Evolutionary conservation across 2,113 vertebrate species (phyloP).

Genomic region (Thinocorus orbignyianus): DNA sequence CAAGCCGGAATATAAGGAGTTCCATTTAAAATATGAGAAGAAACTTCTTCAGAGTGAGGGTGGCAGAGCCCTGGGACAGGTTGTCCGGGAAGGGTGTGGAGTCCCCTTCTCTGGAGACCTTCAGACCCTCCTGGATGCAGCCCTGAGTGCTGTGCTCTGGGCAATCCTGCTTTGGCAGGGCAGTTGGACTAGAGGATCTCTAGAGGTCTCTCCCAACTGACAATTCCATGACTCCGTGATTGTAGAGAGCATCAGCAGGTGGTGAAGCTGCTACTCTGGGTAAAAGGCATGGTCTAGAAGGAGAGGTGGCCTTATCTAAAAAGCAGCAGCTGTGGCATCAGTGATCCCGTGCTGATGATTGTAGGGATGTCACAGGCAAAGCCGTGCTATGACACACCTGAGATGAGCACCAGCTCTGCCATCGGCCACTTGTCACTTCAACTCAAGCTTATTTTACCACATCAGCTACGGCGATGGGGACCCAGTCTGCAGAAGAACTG

Average conservation of each 20-base stretch:
- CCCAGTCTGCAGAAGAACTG: not conserved
- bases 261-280: not conserved
- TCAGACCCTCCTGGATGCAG: no score
- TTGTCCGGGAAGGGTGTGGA: no score
- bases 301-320: not conserved
- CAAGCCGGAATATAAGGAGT: no score
- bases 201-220: no score
- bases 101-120: no score
- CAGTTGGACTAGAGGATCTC: no score
- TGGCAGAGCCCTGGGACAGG: no score
- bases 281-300: not conserved
- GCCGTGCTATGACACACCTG: not conserved
- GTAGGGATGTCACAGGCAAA: not conserved
- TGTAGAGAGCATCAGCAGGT: not conserved
- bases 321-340: not conserved
- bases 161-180: no score
- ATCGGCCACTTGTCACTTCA: not conserved
- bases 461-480: not conserved
- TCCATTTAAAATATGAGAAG: no score
- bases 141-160: no score
- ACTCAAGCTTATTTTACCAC: not conserved
- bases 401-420: not conserved
- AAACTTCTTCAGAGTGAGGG: no score
- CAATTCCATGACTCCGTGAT: no score
- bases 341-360: accelerated